A percentile compares a stretch with the other conserved stretches of the same genome.
phyloP scores from a whole-genome alignment of 2,888 invertebrate genomes.

The Nephrotoma flavescens region DNA sequence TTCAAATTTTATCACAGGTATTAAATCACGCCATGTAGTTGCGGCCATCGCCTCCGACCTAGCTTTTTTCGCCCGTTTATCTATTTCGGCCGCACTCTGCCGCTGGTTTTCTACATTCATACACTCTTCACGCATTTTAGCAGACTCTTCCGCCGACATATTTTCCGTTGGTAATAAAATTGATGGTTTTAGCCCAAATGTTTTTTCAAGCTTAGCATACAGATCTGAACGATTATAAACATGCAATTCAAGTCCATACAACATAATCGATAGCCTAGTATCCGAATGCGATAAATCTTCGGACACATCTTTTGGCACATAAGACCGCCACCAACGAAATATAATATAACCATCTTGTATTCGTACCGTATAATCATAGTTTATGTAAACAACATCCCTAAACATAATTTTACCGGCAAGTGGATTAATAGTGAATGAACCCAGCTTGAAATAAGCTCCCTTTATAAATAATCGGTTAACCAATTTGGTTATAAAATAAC shows the following conservation, averaged over 20 bases:
- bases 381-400: conserved; percentile 85
- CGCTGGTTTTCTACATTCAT: conserved; percentile 49
- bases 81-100: conserved; percentile 29
- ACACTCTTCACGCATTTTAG: conserved; percentile 38
- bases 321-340: conserved; percentile 96
- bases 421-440: conserved; percentile 89
- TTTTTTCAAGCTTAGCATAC: conserved; percentile 73
- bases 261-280: conserved; percentile 74
- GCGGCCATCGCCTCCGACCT: conserved; percentile 73
- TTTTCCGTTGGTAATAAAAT: conserved; percentile 49
- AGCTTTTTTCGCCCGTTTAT: conserved; percentile 27
- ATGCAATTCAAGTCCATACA: conserved; percentile 91
- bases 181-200: conserved; percentile 69
- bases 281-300: conserved; percentile 95
- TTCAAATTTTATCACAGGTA: conserved; percentile 92
- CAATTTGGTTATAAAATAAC: conserved; percentile 76
- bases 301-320: conserved; percentile 86
- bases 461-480: conserved; percentile 75
- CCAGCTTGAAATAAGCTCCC: conserved; percentile 81
- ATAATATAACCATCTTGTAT: conserved; percentile 95
- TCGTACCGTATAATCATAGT: conserved; percentile 81
- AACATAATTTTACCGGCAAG: conserved; percentile 98
- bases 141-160: conserved; percentile 36
- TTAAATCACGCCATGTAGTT: conserved; percentile 86
- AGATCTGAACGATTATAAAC: conserved; percentile 84